Evolutionary conservation across 2,113 vertebrate genomes (phyloP).

Genomic region (Aldabrachelys gigantea): DNA sequence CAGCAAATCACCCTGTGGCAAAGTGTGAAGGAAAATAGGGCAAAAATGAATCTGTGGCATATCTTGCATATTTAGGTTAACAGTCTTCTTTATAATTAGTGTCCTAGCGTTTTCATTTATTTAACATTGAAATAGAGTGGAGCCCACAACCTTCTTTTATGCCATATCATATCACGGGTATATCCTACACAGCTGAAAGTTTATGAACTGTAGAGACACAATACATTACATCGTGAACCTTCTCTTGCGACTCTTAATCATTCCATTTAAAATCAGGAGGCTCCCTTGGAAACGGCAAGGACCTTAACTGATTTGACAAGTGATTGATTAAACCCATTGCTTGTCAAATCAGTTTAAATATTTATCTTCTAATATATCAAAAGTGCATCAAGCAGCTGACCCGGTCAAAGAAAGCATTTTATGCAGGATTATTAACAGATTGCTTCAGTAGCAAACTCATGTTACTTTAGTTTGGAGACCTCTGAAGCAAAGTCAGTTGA

Average conservation of each 20-base stretch:
- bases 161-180: background rate
- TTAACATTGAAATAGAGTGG: slow-evolving; percentile 30
- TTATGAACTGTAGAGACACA: background rate
- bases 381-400: slow-evolving; percentile 71
- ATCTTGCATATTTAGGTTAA: slow-evolving; percentile 48
- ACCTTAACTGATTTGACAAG: slow-evolving; percentile 19
- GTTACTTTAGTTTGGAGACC: slow-evolving; percentile 67
- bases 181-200: background rate
- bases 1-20: slow-evolving; percentile 61
- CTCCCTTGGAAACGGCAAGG: slow-evolving; percentile 38
- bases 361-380: slow-evolving; percentile 64
- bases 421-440: slow-evolving; percentile 59
- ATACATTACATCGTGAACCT: background rate
- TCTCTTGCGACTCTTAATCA: slow-evolving; percentile 11
- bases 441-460: slow-evolving; percentile 55
- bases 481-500: slow-evolving; percentile 73
- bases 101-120: slow-evolving; percentile 48
- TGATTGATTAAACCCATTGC: slow-evolving; percentile 61
- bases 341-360: slow-evolving; percentile 62
- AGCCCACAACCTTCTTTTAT: slow-evolving; percentile 18
- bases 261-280: slow-evolving; percentile 54
- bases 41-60: slow-evolving; percentile 62
- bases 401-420: slow-evolving; percentile 65
- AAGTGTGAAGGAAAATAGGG: slow-evolving; percentile 65
- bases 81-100: slow-evolving; percentile 37